Evolutionary conservation across 2,888 invertebrate species (phyloP), one percentile per base, ranked within the genome.

Genomic region (Hydrotaea cyrtoneurina): DNA sequence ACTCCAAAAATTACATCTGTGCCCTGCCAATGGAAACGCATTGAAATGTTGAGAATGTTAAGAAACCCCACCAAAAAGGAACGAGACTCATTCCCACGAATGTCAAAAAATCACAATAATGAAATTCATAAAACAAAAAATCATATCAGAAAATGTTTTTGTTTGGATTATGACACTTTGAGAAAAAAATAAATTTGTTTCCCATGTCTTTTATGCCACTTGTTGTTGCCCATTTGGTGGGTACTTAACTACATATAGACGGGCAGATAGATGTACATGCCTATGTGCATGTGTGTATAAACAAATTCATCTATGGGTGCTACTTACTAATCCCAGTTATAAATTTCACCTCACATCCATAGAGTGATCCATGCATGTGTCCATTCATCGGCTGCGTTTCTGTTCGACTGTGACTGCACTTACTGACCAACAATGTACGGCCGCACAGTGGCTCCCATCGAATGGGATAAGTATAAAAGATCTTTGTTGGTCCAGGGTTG

Each of bases 281-380:
- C 0, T 59, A 59, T 13, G 21, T 46, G 23, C 21, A 43, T 46
- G 19, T 71, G 71, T 59, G 13, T 36, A 53, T 50, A 75, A 57
- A 78, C 50, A 75, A 81, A 76, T 66, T 66, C n/a, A 64, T 73
- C 43, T 66, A 50, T 77, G 66, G 72, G 21, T 77, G 73, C 71
- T 72, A 59, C 64, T 78, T 75, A 78, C 78, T 81, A 84, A 84
- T 84, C 81, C 80, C 81, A 50, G 72, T 78, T 73, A 78, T 73
- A 73, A 66, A 84, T 84, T 84, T 78, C 66, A 80, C 8, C 80
- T 83, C 78, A 81, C 78, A 81, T 78, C 39, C 69, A 74, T 66
- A 43, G 36, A 55, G 55, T n/a, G 39, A 64, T 62, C 26, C 75
- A 73, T 39, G 15, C 17, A 74, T 64, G 55, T 43, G 57, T 15